Evolutionary conservation across 1,140 invertebrate species (phyloP).

Genomic region (Zaprionus capensis): DNA sequence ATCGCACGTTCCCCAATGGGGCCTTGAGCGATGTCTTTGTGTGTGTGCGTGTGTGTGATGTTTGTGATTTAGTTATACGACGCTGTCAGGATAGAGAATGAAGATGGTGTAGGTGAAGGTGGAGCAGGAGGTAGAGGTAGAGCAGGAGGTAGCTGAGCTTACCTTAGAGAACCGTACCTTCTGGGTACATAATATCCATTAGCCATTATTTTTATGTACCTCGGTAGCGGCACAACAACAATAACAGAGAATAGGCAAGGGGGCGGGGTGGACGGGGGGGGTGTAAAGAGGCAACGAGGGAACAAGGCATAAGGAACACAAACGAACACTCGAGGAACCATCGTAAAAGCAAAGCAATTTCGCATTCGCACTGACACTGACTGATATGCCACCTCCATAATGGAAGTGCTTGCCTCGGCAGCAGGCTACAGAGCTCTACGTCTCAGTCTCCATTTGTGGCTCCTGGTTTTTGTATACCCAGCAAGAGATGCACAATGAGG

Average conservation of each 20-base stretch:
- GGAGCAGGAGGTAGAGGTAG: background rate
- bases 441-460: conserved; percentile 23
- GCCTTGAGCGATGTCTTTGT: conserved; percentile 17
- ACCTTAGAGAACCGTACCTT: conserved; percentile 21
- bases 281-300: background rate
- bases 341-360: conserved; percentile 81
- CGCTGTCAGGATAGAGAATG: background rate
- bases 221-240: conserved; percentile 38
- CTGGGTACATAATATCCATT: conserved; percentile 47
- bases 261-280: background rate
- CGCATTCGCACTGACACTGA: conserved; percentile 79
- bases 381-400: conserved; percentile 63
- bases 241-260: conserved; percentile 3
- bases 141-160: conserved; percentile 6
- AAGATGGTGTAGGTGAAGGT: background rate
- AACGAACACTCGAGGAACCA: conserved; percentile 17
- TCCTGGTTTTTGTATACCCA: conserved; percentile 26
- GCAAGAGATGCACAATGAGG: background rate
- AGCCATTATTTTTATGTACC: conserved; percentile 53
- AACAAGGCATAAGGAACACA: conserved; percentile 13
- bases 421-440: background rate
- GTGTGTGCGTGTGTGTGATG: conserved; percentile 6
- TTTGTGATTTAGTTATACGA: conserved; percentile 29
- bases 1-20: conserved; percentile 31
- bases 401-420: conserved; percentile 30